A percentile compares a stretch with the other conserved stretches of the same genome.
phyloP scores from a whole-genome alignment of 2,888 invertebrate genomes.

The Eremobia ochroleuca region DNA sequence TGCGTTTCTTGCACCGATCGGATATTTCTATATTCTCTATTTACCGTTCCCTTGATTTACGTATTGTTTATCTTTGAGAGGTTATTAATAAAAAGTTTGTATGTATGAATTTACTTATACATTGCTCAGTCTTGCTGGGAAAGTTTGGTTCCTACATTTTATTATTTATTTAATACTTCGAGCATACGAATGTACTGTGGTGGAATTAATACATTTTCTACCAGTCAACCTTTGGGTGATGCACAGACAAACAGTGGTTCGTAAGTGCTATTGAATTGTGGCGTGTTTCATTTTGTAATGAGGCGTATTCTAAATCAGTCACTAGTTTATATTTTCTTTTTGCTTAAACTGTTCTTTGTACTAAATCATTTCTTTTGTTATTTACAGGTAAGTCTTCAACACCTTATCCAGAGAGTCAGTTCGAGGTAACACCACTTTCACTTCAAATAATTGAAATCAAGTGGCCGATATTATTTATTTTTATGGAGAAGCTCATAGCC shows the following conservation, averaged over 20 bases:
- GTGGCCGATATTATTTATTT: not conserved
- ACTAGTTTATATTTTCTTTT: not conserved
- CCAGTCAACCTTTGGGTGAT: not conserved
- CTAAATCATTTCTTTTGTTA: slow-evolving; percentile 13
- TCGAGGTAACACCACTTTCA: slow-evolving; percentile 7
- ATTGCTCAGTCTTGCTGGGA: not conserved
- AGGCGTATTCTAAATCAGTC: not conserved
- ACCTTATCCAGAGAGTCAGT: not conserved
- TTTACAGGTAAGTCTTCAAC: slow-evolving; percentile 51
- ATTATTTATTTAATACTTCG: not conserved
- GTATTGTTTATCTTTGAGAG: slow-evolving; percentile 49
- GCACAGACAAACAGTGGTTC: not conserved
- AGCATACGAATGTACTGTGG: not conserved
- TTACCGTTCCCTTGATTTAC: slow-evolving; percentile 61
- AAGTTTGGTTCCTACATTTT: not conserved
- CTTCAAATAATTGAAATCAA: not conserved
- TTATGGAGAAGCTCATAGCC: not conserved
- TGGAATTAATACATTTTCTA: not conserved
- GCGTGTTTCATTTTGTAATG: not conserved
- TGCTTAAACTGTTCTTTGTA: not conserved
- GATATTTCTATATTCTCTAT: slow-evolving; percentile 79
- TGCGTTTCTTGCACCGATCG: slow-evolving; percentile 84
- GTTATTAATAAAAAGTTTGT: slow-evolving; percentile 45
- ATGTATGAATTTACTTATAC: slow-evolving; percentile 20
- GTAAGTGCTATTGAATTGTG: not conserved